phyloP scores from a whole-genome alignment of 2,888 invertebrate genomes.

The Drosophila multiciliata region DNA sequence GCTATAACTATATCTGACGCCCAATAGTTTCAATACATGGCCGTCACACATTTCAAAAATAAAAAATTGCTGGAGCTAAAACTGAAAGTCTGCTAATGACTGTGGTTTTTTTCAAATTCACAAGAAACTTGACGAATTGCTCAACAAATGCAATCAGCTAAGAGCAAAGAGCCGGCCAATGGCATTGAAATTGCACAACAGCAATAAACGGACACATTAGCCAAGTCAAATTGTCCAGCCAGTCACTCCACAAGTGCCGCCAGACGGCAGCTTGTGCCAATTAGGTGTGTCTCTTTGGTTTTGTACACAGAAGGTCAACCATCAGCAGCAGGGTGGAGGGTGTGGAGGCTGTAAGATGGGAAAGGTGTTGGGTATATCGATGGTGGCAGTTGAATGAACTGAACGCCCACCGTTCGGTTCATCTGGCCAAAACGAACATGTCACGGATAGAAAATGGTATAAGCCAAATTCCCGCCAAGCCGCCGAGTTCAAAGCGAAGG shows the following conservation, averaged over 20 bases:
- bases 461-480: slow-evolving; percentile 36
- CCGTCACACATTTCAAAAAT: slow-evolving; percentile 1
- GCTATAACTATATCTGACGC: background rate
- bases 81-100: slow-evolving; percentile 30
- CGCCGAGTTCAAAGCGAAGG: slow-evolving; percentile 70
- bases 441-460: slow-evolving; percentile 30
- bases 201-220: slow-evolving; percentile 56
- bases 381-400: slow-evolving; percentile 66
- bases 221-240: slow-evolving; percentile 37
- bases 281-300: slow-evolving; percentile 46
- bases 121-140: slow-evolving; percentile 41
- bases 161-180: slow-evolving; percentile 49
- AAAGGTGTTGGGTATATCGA: slow-evolving; percentile 16
- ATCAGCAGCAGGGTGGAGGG: slow-evolving; percentile 3
- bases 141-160: slow-evolving; percentile 52
- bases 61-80: slow-evolving; percentile 3
- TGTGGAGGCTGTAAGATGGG: background rate
- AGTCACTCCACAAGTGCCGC: slow-evolving; percentile 29
- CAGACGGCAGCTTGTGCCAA: slow-evolving; percentile 28
- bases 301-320: slow-evolving; percentile 45
- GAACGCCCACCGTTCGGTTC: slow-evolving; percentile 50
- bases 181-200: slow-evolving; percentile 68
- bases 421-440: slow-evolving; percentile 42
- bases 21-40: slow-evolving; percentile 10
- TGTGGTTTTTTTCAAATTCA: slow-evolving; percentile 31